phyloP scores from a whole-genome alignment of 2,797 vertebrate genomes.

The Semotilus atromaculatus region DNA sequence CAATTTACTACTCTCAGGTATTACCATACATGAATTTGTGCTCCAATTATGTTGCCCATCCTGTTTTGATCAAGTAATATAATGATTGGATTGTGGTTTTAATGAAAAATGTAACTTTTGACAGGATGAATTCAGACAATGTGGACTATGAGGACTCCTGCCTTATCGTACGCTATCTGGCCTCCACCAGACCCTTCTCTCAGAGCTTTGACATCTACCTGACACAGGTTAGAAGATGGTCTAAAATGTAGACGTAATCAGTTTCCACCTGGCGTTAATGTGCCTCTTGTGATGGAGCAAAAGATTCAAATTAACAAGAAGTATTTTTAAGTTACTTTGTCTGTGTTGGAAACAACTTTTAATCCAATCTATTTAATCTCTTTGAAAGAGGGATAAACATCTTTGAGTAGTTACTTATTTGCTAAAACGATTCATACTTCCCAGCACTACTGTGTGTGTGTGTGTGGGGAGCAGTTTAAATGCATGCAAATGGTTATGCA shows the following conservation, averaged over 20 bases:
- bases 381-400: not conserved
- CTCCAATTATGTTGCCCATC: not conserved
- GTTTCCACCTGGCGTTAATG: not conserved
- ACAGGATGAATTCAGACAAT: slow-evolving; percentile 93
- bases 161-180: slow-evolving; percentile 98
- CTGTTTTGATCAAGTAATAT: slow-evolving; percentile 19
- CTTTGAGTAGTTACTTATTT: not conserved
- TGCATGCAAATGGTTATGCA: not conserved
- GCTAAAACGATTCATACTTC: not conserved
- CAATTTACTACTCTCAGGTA: slow-evolving; percentile 94
- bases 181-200: slow-evolving; percentile 99
- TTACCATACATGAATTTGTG: slow-evolving; percentile 24
- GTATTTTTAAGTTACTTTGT: not conserved
- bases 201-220: slow-evolving; percentile 99
- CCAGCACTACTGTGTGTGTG: too few relatives aligned
- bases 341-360: not conserved
- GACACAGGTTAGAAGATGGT: slow-evolving; percentile 86
- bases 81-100: not conserved
- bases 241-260: not conserved
- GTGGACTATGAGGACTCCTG: slow-evolving; percentile 98
- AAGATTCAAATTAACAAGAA: not conserved
- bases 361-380: not conserved
- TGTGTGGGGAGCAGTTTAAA: not conserved
- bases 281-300: not conserved
- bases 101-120: not conserved